phyloP scores from a whole-genome alignment of 1,140 invertebrate genomes.

The Pseudomyrmex flavicornis region DNA sequence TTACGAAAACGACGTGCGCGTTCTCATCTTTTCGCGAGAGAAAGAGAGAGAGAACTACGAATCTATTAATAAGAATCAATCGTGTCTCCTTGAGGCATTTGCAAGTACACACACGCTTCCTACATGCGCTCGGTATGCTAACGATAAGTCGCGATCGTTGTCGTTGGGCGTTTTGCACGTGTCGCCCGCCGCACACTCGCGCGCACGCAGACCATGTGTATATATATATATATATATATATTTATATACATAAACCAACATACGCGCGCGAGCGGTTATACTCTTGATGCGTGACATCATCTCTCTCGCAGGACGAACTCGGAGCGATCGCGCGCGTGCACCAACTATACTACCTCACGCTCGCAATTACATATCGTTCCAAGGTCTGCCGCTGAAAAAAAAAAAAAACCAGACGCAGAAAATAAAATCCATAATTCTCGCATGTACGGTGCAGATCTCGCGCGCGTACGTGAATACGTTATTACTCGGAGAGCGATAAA shows the following conservation, averaged over 20 bases:
- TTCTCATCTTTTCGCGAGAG: not conserved
- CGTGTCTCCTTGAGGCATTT: slow-evolving; percentile 61
- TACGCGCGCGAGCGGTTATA: not conserved
- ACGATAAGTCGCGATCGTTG: slow-evolving; percentile 65
- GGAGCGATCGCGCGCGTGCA: not conserved
- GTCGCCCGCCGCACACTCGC: slow-evolving; percentile 22
- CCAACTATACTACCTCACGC: not conserved
- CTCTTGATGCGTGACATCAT: slow-evolving; percentile 74
- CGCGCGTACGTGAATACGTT: not conserved
- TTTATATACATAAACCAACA: slow-evolving; percentile 12
- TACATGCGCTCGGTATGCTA: slow-evolving; percentile 60
- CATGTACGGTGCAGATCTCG: slow-evolving; percentile 1
- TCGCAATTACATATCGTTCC: slow-evolving; percentile 31
- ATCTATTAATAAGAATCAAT: slow-evolving; percentile 67
- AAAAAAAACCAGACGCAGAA: slow-evolving; percentile 52
- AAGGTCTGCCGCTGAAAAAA: slow-evolving; percentile 63
- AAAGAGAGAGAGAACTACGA: slow-evolving; percentile 8
- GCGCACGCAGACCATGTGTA: not conserved
- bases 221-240: not conserved
- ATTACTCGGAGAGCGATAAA: not conserved
- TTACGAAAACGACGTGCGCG: not conserved
- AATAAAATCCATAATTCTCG: slow-evolving; percentile 46
- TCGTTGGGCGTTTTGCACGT: slow-evolving; percentile 51
- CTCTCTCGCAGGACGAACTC: slow-evolving; percentile 44
- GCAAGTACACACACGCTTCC: slow-evolving; percentile 49